A percentile compares a stretch with the other conserved stretches of the same genome.
phyloP scores from a whole-genome alignment of 2,888 invertebrate species.

The Strigamia crassipes region DNA sequence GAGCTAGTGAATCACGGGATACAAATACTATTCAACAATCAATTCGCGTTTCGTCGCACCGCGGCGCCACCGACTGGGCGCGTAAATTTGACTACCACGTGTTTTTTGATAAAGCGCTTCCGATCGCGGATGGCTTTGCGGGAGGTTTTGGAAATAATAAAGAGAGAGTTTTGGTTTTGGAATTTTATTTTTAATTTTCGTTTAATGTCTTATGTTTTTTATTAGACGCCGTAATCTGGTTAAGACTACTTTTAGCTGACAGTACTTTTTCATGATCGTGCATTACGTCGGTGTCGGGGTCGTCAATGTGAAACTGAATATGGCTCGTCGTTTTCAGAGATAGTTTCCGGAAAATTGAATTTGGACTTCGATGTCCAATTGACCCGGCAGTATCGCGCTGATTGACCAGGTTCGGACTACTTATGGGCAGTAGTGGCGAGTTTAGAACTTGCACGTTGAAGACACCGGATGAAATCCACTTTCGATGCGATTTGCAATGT shows the following conservation, averaged over 20 bases:
- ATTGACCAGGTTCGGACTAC: not conserved
- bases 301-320: not conserved
- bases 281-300: constrained; percentile 22
- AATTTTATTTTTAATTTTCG: not conserved
- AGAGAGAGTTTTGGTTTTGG: not conserved
- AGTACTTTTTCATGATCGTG: not conserved
- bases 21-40: constrained; percentile 33
- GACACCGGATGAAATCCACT: not conserved
- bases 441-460: not conserved
- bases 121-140: not conserved
- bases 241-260: not conserved
- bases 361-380: not conserved
- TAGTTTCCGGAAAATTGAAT: not conserved
- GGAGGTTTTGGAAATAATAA: too few species aligned
- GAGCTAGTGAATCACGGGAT: constrained; percentile 41
- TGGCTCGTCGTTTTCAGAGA: not conserved
- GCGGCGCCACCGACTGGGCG: constrained; percentile 25
- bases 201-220: too few species aligned
- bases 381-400: not conserved
- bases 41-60: not conserved
- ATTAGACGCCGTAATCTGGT: too few species aligned
- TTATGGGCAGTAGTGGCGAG: not conserved
- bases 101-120: not conserved
- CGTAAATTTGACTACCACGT: constrained; percentile 20
- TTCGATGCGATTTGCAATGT: not conserved